Percentiles rank a stretch among this genome's conserved stretches.
These are phyloP conservation scores for Mystacides longicornis DNA, from an alignment of 2,888 invertebrate genomes.

Conservation along the genomic window DNA sequence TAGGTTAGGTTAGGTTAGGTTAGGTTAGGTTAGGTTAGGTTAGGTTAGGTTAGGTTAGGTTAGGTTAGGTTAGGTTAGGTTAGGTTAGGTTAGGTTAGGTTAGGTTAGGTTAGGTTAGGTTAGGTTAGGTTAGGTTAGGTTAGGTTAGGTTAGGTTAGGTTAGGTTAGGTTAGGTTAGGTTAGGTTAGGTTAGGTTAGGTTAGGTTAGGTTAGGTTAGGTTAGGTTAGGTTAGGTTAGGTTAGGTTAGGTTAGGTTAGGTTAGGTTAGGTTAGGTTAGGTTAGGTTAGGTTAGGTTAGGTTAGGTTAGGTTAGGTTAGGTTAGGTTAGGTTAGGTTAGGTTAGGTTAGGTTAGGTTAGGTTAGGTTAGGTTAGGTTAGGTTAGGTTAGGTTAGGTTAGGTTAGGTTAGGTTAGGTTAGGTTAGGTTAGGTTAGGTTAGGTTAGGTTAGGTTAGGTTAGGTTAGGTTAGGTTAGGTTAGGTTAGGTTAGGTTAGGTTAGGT, in stretches of 20 bases:
- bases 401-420: not conserved
- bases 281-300: not conserved
- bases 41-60: no score
- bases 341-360: not conserved
- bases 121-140: constrained; percentile 10
- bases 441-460: not conserved
- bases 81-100: constrained; percentile 1
- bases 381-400: not conserved
- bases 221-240: constrained; percentile 6
- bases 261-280: constrained; percentile 4
- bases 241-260: constrained; percentile 6
- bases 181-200: constrained; percentile 6
- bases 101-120: constrained; percentile 10
- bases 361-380: not conserved
- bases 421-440: not conserved
- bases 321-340: not conserved
- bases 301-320: not conserved
- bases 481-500: not conserved
- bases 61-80: no score
- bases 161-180: constrained; percentile 10
- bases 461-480: not conserved
- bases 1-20: no score
- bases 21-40: no score
- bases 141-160: constrained; percentile 8
- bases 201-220: constrained; percentile 6